phyloP scores from a whole-genome alignment of 2,888 invertebrate genomes.

The Mallateleia sp. region DNA sequence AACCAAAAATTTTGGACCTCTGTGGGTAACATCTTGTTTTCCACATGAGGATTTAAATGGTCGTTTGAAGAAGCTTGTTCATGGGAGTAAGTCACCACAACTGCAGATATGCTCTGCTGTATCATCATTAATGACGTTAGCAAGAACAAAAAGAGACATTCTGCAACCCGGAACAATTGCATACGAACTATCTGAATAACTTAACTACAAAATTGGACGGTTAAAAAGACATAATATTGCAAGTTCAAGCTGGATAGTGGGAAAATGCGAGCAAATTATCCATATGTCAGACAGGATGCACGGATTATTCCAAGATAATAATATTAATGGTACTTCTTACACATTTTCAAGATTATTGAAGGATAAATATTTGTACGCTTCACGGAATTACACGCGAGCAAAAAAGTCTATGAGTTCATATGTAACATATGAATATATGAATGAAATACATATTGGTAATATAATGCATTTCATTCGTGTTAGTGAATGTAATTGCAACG shows the following conservation, averaged over 20 bases:
- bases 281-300: not conserved
- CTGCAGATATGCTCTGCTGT: conserved; percentile 52
- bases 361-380: conserved; percentile 19
- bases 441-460: conserved; percentile 3
- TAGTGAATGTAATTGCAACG: conserved; percentile 1
- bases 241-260: conserved; percentile 23
- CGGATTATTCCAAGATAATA: not conserved
- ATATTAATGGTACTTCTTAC: not conserved
- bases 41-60: too few species aligned
- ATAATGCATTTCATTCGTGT: conserved; percentile 15
- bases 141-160: conserved; percentile 42
- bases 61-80: too few species aligned
- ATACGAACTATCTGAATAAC: conserved; percentile 25
- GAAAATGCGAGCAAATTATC: conserved; percentile 9
- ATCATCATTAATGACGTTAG: conserved; percentile 38
- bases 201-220: conserved; percentile 35
- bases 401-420: too few species aligned
- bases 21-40: too few species aligned
- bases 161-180: conserved; percentile 39
- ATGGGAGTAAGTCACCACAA: too few species aligned
- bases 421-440: conserved; percentile 11
- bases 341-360: conserved; percentile 27
- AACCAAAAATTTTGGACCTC: too few species aligned
- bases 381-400: conserved; percentile 1
- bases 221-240: conserved; percentile 44